These are phyloP conservation scores for Ageneiosus marmoratus DNA, from an alignment of 2,113 vertebrate species.

Conservation along the genomic window DNA sequence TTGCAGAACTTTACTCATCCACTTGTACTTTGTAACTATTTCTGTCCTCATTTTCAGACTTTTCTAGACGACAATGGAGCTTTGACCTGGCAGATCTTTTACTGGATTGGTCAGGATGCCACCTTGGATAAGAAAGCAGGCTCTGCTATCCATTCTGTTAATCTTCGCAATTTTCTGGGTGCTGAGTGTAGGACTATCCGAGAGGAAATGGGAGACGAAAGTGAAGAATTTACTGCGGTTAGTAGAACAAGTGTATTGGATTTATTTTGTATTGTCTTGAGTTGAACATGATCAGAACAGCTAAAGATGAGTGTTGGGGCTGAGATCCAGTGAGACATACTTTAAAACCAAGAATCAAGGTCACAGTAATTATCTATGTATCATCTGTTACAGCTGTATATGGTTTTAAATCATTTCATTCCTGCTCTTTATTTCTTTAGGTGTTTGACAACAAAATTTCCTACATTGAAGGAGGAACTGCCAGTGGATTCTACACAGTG, in stretches of 20 bases:
- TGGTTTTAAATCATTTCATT: neutral
- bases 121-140: constrained; percentile 96
- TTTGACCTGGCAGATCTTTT: constrained; percentile 92
- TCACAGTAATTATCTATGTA: neutral
- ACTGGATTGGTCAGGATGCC: constrained; percentile 96
- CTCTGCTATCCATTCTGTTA: constrained; percentile 92
- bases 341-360: neutral
- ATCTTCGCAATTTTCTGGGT: constrained; percentile 92
- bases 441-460: constrained; percentile 92
- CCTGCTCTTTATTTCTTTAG: constrained; percentile 62
- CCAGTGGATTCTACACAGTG: constrained; percentile 94
- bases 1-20: neutral
- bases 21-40: neutral
- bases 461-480: constrained; percentile 93
- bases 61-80: constrained; percentile 88
- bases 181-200: constrained; percentile 88
- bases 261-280: neutral
- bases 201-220: constrained; percentile 98
- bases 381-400: neutral
- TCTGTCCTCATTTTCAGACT: constrained; percentile 71
- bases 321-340: too few relatives aligned
- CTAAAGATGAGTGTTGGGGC: neutral
- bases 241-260: neutral
- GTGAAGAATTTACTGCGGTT: constrained; percentile 91
- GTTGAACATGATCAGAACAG: neutral